phyloP scores from a whole-genome alignment of 2,797 vertebrate genomes.

The Spondyliosoma cantharus region DNA sequence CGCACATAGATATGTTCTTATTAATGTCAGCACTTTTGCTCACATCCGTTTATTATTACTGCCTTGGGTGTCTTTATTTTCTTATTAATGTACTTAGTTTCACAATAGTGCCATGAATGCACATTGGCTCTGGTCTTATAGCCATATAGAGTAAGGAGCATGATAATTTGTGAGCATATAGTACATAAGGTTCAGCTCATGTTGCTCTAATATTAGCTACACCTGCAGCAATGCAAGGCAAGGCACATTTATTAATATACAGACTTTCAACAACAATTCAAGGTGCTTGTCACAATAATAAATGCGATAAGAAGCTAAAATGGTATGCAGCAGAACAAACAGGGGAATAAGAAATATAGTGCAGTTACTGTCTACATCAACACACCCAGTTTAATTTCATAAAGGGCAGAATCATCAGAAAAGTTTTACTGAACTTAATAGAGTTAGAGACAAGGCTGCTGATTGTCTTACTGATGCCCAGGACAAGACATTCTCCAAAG shows the following conservation, averaged over 20 bases:
- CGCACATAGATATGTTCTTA: background rate
- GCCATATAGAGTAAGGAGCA: background rate
- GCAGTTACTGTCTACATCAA: background rate
- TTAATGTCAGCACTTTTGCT: background rate
- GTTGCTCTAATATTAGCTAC: background rate
- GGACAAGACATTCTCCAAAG: too few species aligned
- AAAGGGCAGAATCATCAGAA: background rate
- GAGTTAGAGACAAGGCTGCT: too few species aligned
- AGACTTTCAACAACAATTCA: background rate
- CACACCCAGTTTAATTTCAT: background rate
- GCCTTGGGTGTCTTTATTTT: background rate
- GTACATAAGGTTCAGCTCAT: background rate
- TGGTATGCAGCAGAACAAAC: background rate
- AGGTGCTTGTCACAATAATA: background rate
- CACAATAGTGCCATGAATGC: background rate
- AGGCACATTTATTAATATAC: constrained; percentile 2
- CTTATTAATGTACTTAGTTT: background rate
- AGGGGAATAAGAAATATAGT: background rate
- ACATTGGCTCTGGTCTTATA: background rate
- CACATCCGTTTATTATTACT: constrained; percentile 9
- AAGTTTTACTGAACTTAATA: too few species aligned
- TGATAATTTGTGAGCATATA: background rate
- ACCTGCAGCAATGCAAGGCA: constrained; percentile 14
- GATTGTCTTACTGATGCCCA: too few species aligned
- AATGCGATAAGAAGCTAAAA: constrained; percentile 10